Evolutionary conservation across 2,113 vertebrate genomes (phyloP), one percentile per base, ranked within the genome.

Genomic region (Cricetomys ansorgei): DNA sequence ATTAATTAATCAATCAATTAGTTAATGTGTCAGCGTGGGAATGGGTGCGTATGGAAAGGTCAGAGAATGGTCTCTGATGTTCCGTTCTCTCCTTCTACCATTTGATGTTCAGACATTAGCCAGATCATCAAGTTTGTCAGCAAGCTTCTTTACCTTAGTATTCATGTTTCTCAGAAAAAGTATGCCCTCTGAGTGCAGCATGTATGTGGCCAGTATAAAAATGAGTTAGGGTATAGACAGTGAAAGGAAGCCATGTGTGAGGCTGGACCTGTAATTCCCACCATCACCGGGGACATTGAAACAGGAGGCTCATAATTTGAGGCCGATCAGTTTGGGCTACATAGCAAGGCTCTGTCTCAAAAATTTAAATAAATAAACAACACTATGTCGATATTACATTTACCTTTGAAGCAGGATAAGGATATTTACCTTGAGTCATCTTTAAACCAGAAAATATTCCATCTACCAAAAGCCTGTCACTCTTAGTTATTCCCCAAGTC

Each of bases 381-480:
- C 17, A 80, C 83, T 43, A 21, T 75, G 79, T 53, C 81, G 17
- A 88, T 40, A 67, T 19, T 64, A 59, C 37, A n/a, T 91, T 53
- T 77, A 29, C 64, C 53, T 96, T 75, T 97, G 80, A 81, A 91
- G 76, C 34, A 84, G 84, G 16, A 16, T 67, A 92, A 89, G 21
- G 19, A 55, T 67, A 34, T n/a, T 73, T 86, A 88, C 48, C 81
- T 95, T 59, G 50, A 94, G 95, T 92, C 80, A 88, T 85, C 70
- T 97, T 48, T 50, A 89, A 93, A 79, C 80, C 92, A 94, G 92
- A 95, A 96, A 97, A 96, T 25, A 81, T 80, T 93, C 89, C 65
- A 76, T 97, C 94, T 88, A 90, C 95, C 88, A 96, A 92, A 96
- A 85, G 88, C 76, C 70, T 65, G 25, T 89, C 97, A 96, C 34